Base-by-base conservation (phyloP, 1,140 invertebrate genomes). In the Coenobita brevimanus region DNA sequence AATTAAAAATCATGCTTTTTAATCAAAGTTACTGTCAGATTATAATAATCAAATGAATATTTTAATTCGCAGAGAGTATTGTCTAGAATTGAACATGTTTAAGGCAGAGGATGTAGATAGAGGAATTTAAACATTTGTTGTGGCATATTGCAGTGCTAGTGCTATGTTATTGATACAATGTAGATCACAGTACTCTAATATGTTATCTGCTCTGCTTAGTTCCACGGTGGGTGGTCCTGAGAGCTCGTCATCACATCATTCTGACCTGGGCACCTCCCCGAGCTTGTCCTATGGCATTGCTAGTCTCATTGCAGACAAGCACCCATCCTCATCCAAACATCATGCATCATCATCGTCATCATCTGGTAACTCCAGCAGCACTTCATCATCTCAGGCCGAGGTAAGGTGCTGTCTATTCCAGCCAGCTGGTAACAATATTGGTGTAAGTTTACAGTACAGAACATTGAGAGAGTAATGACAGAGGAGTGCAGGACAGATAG, bases 251-350 rank as follows among this genome's bases (percentile, higher is more conserved):
- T 82, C 79, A 33, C 80, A 88, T 36, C 86, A 82, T 64, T 82
- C 79, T 41, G 79, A 88, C n/a, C 24, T 71, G 67, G 73, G 76
- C 10, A 81, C 86, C 24, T 78, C 87, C 33, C 36, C 79, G 6
- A 86, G 69, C 60, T 83, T 90, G 33, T 89, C 89, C 69, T 89
- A 90, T 41, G 89, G 89, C 76, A 90, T 90, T 60, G 89, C 89
- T n/a, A 89, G 84, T 71, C 88, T 90, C 69, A 90, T 90, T 46
- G 87, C 87, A n/a, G 89, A 90, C 79, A 89, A 86, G 76, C 83
- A 75, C 81, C 89, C 89, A 46, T 87, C 89, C 60, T 82, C 87
- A 38, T 78, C 67, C 73, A 6, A 17, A n/a, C 73, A 60, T 27
- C 50, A 75, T 15, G 64, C 75, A 30, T 46, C 54, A 24, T 69